phyloP scores from a whole-genome alignment of 2,797 vertebrate genomes.

The Syncerus caffer region DNA sequence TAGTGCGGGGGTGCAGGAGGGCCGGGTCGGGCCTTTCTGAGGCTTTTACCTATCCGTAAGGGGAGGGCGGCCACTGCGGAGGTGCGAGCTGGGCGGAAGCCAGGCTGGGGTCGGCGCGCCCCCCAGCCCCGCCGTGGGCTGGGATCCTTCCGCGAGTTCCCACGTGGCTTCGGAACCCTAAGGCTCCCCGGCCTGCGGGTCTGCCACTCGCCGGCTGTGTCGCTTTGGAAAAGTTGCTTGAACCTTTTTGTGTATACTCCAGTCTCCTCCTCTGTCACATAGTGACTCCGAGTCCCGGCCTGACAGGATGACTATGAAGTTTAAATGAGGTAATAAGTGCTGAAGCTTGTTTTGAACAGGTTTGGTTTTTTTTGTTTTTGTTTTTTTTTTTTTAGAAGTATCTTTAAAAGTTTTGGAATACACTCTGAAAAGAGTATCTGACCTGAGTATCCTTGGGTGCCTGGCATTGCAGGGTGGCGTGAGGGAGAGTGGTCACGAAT shows the following conservation, averaged over 20 bases:
- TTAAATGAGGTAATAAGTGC: neutral
- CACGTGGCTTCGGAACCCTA: accelerated
- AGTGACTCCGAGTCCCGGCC: neutral
- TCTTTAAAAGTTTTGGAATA: neutral
- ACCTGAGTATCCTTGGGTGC: neutral
- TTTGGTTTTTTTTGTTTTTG: no score
- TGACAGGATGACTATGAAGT: neutral
- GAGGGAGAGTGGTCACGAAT: neutral
- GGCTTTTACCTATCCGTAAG: no score
- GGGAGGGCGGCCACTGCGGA: accelerated
- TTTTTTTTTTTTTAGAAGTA: neutral
- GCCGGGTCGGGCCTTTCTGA: no score
- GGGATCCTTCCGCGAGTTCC: neutral
- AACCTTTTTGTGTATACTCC: neutral
- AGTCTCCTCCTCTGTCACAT: neutral
- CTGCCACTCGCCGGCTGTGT: neutral
- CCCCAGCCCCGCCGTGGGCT: accelerated
- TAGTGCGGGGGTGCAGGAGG: accelerated
- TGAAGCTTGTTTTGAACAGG: neutral
- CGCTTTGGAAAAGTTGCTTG: neutral
- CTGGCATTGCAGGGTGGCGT: neutral
- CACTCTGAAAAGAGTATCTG: neutral
- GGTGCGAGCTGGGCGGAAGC: neutral
- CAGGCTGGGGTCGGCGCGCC: accelerated
- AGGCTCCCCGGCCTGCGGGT: neutral